Evolutionary conservation across 2,888 invertebrate genomes (phyloP), one percentile per base, ranked within the genome.

Genomic region (Acronicta leporina): DNA sequence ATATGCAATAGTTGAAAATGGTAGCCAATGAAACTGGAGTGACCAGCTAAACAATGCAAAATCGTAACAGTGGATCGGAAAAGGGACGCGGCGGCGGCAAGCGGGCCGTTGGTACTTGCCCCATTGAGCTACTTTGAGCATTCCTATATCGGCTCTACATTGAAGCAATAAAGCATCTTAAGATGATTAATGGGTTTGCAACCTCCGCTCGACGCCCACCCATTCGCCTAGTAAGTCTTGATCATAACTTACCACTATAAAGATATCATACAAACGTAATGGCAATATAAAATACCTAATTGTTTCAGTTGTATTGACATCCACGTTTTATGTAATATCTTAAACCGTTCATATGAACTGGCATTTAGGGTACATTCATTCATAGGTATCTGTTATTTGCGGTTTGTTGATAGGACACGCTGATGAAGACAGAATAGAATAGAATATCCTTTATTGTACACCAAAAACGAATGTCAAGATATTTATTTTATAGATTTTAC

Each of bases 131-230:
- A 80, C 83, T 81, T 81, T 75, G 81, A 86, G 75, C 62, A 77
- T 69, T 78, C 68, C 78, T 83, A 82, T 84, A 87, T 87, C 84
- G 85, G 81, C 80, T 75, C 85, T 83, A 89, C 87, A 90, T 90
- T 90, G 85, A 88, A 88, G 88, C 88, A 87, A 91, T 92, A 91
- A 92, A 91, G 83, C 83, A 84, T 84, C 80, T 83, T 85, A 87
- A 83, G 87, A 91, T 93, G 92, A 93, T 92, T 89, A 92, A 92
- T 92, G 88, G 80, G 66, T 72, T 77, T 78, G 79, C 85, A 85
- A 85, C 85, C 85, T 86, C 83, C 84, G 76, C 75, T 80, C 75
- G 77, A 87, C 88, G 87, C 87, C 89, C 86, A 85, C 89, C 74
- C 83, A 78, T 81, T 87, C 76, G 71, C 77, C 73, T 73, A 73